A percentile compares a stretch with the other conserved stretches of the same genome.
Evolutionary conservation across 2,888 invertebrate species (phyloP).

Genomic region (Tortrix viridana): DNA sequence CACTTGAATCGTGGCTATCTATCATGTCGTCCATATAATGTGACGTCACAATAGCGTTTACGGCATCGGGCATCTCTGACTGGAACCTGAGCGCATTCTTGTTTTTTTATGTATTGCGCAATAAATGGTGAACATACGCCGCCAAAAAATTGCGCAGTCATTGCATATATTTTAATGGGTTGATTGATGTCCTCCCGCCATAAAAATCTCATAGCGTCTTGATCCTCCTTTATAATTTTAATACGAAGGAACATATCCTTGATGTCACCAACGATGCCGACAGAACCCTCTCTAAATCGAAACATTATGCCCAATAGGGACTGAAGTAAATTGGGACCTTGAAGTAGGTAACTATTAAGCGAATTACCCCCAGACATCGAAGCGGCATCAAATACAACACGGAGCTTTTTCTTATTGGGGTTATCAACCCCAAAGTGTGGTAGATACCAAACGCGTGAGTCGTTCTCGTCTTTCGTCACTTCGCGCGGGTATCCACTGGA

Average conservation of each 20-base stretch:
- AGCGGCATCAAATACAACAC: too few relatives aligned
- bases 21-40: background rate
- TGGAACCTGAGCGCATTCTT: background rate
- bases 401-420: background rate
- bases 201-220: background rate
- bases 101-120: background rate
- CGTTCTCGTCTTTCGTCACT: background rate
- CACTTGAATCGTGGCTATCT: background rate
- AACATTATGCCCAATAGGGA: background rate
- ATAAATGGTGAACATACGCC: background rate
- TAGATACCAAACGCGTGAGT: background rate
- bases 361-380: too few relatives aligned
- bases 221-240: background rate
- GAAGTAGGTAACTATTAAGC: background rate
- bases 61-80: background rate
- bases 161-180: background rate
- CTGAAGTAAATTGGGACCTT: background rate
- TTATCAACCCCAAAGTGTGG: constrained; percentile 3
- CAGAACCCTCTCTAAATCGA: too few relatives aligned
- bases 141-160: constrained; percentile 1
- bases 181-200: background rate
- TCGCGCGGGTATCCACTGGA: background rate
- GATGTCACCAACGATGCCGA: background rate
- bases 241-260: background rate
- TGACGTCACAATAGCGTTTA: background rate